phyloP scores from a whole-genome alignment of 2,888 invertebrate species.

The Eremobia ochroleuca region DNA sequence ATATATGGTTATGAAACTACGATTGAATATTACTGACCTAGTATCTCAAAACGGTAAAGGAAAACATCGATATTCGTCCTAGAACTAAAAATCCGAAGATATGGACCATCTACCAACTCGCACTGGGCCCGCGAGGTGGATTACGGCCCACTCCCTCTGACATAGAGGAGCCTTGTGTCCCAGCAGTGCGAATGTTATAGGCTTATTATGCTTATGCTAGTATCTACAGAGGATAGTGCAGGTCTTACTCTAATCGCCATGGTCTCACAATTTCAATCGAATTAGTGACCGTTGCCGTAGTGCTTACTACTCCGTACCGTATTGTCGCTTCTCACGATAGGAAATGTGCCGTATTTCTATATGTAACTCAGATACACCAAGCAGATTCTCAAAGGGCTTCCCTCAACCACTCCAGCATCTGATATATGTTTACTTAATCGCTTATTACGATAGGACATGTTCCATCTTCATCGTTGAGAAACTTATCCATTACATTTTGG shows the following conservation, averaged over 20 bases:
- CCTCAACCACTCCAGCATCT: slow-evolving; percentile 2
- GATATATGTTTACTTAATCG: slow-evolving; percentile 8
- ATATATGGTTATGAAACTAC: neutral
- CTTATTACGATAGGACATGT: slow-evolving; percentile 2
- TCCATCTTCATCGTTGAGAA: neutral
- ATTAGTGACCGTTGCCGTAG: slow-evolving; percentile 20
- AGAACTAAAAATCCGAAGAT: neutral
- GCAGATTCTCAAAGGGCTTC: slow-evolving; percentile 2
- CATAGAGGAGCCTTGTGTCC: neutral
- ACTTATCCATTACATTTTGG: neutral
- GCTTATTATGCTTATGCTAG: neutral
- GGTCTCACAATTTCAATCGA: slow-evolving; percentile 24
- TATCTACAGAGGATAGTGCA: neutral
- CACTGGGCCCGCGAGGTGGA: neutral
- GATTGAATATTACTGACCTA: neutral
- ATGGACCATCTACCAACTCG: neutral
- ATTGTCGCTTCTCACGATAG: slow-evolving; percentile 10
- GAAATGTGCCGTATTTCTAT: too few species aligned
- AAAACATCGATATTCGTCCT: too few species aligned
- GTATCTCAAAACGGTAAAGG: neutral
- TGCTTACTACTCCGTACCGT: neutral
- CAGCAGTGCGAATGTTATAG: neutral
- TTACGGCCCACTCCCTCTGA: neutral
- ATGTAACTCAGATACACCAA: too few species aligned
- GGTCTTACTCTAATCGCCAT: slow-evolving; percentile 10